Evolutionary conservation across 2,113 vertebrate species (phyloP).

Genomic region (Leptosomus discolor): DNA sequence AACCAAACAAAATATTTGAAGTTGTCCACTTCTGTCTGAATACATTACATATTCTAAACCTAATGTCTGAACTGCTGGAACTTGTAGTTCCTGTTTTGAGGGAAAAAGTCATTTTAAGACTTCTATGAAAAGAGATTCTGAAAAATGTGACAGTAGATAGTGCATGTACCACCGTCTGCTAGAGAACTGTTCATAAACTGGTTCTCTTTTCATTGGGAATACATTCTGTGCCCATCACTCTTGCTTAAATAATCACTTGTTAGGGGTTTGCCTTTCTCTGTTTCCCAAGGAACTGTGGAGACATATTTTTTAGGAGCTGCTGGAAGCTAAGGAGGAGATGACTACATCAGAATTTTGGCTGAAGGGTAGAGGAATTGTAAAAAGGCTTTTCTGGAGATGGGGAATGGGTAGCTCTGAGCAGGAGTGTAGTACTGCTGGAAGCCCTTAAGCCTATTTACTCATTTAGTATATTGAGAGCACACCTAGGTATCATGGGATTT

Average conservation of each 20-base stretch:
- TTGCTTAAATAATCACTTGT: background rate
- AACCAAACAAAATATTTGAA: background rate
- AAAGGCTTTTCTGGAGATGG: background rate
- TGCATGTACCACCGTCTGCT: background rate
- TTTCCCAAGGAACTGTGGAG: background rate
- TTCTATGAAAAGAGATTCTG: background rate
- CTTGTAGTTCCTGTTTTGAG: slow-evolving; percentile 28
- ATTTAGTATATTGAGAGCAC: background rate
- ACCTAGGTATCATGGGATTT: background rate
- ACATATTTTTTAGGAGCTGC: background rate
- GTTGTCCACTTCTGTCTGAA: background rate
- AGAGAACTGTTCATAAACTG: background rate
- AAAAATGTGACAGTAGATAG: background rate
- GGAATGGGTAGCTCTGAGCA: background rate
- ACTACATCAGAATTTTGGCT: background rate
- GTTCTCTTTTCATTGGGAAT: background rate
- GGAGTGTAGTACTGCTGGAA: background rate
- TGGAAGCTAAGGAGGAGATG: background rate
- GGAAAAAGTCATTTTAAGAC: background rate
- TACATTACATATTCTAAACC: background rate
- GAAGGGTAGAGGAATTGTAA: background rate
- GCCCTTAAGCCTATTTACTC: background rate
- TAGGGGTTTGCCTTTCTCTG: background rate
- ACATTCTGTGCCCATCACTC: background rate
- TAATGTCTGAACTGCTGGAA: background rate